phyloP scores from a whole-genome alignment of 2,113 vertebrate species.

The Sander vitreus region DNA sequence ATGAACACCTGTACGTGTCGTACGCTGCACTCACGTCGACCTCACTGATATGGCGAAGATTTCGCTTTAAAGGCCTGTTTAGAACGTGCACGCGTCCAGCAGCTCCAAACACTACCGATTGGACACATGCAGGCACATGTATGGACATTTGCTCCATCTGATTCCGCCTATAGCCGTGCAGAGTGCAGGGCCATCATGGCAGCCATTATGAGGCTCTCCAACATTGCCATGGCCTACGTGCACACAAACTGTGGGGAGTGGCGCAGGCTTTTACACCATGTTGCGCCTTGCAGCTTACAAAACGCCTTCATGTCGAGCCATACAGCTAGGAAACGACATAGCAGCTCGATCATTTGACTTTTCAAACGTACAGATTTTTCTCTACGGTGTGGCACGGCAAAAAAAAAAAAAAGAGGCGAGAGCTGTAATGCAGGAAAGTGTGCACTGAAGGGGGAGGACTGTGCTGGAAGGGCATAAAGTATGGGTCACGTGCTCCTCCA shows the following conservation, averaged over 20 bases:
- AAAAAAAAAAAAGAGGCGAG: neutral
- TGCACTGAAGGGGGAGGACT: conserved; percentile 56
- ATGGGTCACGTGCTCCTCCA: conserved; percentile 77
- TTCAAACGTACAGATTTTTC: conserved; percentile 5
- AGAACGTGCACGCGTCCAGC: conserved; percentile 4
- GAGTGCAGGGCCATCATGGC: conserved; percentile 72
- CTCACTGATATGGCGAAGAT: conserved; percentile 44
- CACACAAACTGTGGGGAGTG: conserved; percentile 75
- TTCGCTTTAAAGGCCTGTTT: conserved; percentile 29
- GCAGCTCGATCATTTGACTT: neutral
- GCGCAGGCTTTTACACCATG: conserved; percentile 68
- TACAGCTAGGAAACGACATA: conserved; percentile 6
- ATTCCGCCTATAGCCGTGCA: conserved; percentile 66
- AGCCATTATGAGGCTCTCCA: conserved; percentile 80
- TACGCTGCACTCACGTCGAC: neutral
- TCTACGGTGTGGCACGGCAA: neutral
- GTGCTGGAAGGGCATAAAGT: conserved; percentile 69
- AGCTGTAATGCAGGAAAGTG: conserved; percentile 51
- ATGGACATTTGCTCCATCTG: conserved; percentile 54
- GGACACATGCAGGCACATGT: conserved; percentile 59
- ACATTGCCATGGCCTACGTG: conserved; percentile 77
- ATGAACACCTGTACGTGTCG: conserved; percentile 59
- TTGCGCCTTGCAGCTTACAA: conserved; percentile 57
- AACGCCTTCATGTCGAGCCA: conserved; percentile 32
- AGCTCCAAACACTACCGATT: conserved; percentile 37